Percentiles rank a stretch among this genome's conserved stretches.
phyloP scores from a whole-genome alignment of 2,113 vertebrate species.

The Poecile atricapillus region DNA sequence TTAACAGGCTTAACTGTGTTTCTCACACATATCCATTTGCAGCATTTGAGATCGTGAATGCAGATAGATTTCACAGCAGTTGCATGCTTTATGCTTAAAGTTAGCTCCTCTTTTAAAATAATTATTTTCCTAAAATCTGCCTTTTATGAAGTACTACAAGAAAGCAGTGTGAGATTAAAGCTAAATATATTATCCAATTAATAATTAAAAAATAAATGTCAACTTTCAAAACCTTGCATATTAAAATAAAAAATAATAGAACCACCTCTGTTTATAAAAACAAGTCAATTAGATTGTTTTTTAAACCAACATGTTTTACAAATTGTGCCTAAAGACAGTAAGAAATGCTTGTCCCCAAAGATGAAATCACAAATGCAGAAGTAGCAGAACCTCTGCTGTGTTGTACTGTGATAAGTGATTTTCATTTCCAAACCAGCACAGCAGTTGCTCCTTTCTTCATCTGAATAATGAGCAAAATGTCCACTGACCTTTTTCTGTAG shows the following conservation, averaged over 20 bases:
- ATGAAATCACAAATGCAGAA: background rate
- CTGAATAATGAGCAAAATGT: slow-evolving; percentile 7
- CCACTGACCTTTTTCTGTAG: background rate
- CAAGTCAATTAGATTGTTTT: background rate
- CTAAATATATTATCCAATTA: background rate
- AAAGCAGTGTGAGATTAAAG: background rate
- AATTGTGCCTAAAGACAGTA: background rate
- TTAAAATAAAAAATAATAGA: background rate
- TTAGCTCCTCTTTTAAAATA: background rate
- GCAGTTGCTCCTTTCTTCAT: background rate
- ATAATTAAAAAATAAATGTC: background rate
- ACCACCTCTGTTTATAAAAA: background rate
- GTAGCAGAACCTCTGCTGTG: background rate
- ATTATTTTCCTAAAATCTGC: background rate
- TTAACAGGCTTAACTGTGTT: background rate
- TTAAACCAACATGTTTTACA: background rate
- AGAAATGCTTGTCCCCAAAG: background rate
- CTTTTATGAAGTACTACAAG: background rate
- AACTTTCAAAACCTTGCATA: background rate
- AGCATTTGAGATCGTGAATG: background rate
- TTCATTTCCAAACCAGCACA: background rate
- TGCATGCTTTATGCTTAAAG: background rate
- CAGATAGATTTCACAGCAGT: background rate
- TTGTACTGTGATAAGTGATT: background rate
- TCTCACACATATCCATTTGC: background rate